Percentiles rank a stretch among this genome's conserved stretches.
Conservation (phyloP, 2,888 invertebrate genomes). For the Tryphoninae sp. region DNA sequence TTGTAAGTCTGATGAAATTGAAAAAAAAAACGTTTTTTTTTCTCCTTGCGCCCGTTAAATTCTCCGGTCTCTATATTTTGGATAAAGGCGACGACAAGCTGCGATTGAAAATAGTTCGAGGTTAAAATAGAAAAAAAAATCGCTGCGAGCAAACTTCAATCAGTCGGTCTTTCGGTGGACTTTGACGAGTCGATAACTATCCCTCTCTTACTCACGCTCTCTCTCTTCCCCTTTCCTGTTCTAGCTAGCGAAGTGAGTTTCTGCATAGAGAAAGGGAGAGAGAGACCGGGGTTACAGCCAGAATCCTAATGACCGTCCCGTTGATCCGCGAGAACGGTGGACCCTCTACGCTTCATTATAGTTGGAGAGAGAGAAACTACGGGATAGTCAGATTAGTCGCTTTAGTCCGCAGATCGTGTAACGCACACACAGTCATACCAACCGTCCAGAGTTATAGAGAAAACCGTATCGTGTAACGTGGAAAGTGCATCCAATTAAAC, state of each 20-base stretch:
- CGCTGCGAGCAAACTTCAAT: conserved; percentile 60
- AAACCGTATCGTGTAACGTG: conserved; percentile 11
- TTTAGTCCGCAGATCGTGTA: conserved; percentile 46
- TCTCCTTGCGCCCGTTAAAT: too few relatives aligned
- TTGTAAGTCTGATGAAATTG: too few relatives aligned
- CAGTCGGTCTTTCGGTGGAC: conserved; percentile 41
- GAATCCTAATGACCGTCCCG: conserved; percentile 59
- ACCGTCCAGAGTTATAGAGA: neutral
- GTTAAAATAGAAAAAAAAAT: conserved; percentile 8
- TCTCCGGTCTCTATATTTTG: neutral
- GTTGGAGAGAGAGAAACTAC: neutral
- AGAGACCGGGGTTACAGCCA: conserved; percentile 43
- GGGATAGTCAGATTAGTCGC: conserved; percentile 48
- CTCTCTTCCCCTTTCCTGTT: neutral
- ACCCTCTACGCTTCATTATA: conserved; percentile 40
- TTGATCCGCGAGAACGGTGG: conserved; percentile 10
- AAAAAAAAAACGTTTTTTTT: too few relatives aligned
- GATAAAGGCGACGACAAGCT: too few relatives aligned
- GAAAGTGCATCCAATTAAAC: conserved; percentile 55
- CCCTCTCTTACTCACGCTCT: conserved; percentile 19
- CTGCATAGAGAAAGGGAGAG: neutral
- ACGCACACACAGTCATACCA: conserved; percentile 6
- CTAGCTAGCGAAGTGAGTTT: neutral
- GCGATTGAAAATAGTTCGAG: neutral
- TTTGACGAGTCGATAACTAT: conserved; percentile 60